Conservation (phyloP, 2,797 vertebrate genomes). For the Coregonus sp. region DNA sequence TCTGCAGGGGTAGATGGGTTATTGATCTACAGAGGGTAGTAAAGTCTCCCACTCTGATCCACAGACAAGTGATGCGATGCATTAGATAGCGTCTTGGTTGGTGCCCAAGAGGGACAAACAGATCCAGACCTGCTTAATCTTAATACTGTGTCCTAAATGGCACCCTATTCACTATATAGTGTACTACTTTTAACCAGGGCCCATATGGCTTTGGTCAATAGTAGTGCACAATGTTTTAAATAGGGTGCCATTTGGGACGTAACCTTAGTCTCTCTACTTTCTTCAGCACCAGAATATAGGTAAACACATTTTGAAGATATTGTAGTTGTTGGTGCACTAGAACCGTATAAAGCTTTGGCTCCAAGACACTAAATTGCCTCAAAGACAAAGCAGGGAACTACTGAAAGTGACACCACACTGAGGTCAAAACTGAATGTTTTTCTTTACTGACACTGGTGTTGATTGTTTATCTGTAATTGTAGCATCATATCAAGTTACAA, state of each 20-base stretch:
- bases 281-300: background rate
- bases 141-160: background rate
- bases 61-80: slow-evolving; percentile 8
- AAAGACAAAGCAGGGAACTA: background rate
- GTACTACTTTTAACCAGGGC: background rate
- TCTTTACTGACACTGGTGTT: background rate
- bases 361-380: background rate
- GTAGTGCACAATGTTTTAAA: background rate
- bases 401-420: background rate
- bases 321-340: slow-evolving; percentile 6
- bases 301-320: background rate
- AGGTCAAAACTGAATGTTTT: background rate
- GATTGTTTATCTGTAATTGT: background rate
- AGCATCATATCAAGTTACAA: background rate
- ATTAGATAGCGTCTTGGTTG: slow-evolving; percentile 17
- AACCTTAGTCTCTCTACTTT: background rate
- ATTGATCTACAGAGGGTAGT: slow-evolving; percentile 34
- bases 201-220: background rate
- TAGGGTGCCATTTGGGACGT: background rate
- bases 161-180: background rate
- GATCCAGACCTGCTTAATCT: slow-evolving; percentile 8
- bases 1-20: slow-evolving; percentile 26
- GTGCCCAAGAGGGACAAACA: slow-evolving; percentile 9
- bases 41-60: background rate
- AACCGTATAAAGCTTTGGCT: background rate